These are phyloP conservation scores for Nebria ingens DNA, from an alignment of 1,140 invertebrate genomes.

Conservation along the genomic window DNA sequence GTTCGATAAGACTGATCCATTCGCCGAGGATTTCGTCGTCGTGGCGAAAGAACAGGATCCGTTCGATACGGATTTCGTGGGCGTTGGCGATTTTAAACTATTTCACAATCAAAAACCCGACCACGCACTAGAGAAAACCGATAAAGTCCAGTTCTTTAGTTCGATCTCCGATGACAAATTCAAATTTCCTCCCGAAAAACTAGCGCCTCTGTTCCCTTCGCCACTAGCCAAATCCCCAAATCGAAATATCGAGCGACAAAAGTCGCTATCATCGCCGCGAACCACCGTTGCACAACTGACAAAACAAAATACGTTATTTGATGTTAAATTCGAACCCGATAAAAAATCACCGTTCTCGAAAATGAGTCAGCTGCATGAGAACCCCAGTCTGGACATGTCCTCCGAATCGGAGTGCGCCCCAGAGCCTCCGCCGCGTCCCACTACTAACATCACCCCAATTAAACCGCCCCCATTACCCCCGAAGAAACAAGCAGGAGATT, in stretches of 20 bases:
- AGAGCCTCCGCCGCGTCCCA: constrained; percentile 57
- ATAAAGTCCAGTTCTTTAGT: neutral
- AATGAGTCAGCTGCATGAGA: constrained; percentile 21
- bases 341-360: constrained; percentile 15
- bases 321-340: constrained; percentile 20
- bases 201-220: constrained; percentile 9
- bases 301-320: constrained; percentile 23
- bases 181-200: constrained; percentile 14
- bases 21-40: constrained; percentile 43
- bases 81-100: constrained; percentile 16
- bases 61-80: constrained; percentile 45
- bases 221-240: constrained; percentile 24
- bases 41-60: constrained; percentile 44
- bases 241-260: constrained; percentile 16
- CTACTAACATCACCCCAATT: constrained; percentile 39
- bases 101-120: constrained; percentile 16
- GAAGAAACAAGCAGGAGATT: constrained; percentile 46
- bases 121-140: neutral
- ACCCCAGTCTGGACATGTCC: constrained; percentile 27
- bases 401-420: constrained; percentile 41
- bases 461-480: constrained; percentile 76
- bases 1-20: constrained; percentile 53
- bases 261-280: constrained; percentile 21
- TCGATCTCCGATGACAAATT: constrained; percentile 14
- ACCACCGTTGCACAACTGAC: constrained; percentile 14